A percentile compares a stretch with the other conserved stretches of the same genome.
Evolutionary conservation across 1,140 invertebrate genomes (phyloP).

Genomic region (Ylistrum balloti): DNA sequence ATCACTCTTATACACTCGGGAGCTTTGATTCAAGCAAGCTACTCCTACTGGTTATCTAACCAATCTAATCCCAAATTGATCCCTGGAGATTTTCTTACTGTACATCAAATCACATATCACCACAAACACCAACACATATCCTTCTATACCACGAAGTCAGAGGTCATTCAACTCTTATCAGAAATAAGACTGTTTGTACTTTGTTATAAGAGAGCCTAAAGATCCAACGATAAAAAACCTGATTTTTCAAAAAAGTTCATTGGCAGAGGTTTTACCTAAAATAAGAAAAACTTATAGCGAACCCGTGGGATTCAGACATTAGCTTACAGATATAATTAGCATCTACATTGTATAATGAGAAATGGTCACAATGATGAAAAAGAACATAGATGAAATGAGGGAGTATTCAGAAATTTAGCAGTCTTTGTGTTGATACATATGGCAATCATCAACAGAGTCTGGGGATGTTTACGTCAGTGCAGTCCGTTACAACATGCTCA

Average conservation of each 20-base stretch:
- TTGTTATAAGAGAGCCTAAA: not conserved
- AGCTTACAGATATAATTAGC: not conserved
- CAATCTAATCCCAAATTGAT: not conserved
- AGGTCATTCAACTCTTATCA: not conserved
- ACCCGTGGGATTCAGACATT: not conserved
- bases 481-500: not conserved
- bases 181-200: not conserved
- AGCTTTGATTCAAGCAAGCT: not conserved
- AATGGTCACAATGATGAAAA: not conserved
- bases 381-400: not conserved
- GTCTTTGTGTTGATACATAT: conserved; percentile 5
- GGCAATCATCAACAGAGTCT: not conserved
- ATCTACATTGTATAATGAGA: not conserved
- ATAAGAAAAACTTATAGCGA: not conserved
- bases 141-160: not conserved
- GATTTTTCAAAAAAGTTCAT: not conserved
- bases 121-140: not conserved
- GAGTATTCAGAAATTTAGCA: not conserved
- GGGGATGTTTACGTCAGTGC: conserved; percentile 3
- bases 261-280: not conserved
- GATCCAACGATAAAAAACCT: not conserved
- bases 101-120: not conserved
- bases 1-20: too few species aligned
- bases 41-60: not conserved
- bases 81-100: not conserved